Conservation (phyloP, 2,797 vertebrate species). For the Podargus strigoides region DNA sequence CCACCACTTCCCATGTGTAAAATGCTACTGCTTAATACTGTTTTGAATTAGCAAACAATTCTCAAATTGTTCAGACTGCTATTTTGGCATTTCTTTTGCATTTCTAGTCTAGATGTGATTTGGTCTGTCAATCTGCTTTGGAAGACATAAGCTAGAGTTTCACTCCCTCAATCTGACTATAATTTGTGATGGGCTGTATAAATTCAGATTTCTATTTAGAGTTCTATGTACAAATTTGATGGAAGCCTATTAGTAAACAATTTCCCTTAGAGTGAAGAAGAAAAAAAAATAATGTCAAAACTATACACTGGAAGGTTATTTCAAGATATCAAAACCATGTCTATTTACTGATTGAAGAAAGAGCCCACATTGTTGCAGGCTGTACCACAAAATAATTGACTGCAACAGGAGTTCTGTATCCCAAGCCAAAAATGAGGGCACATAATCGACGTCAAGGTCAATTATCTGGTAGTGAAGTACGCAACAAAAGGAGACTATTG, state of each 20-base stretch:
- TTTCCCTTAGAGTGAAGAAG: conserved; percentile 52
- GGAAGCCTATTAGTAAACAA: conserved; percentile 40
- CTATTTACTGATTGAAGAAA: conserved; percentile 72
- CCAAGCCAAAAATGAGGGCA: conserved; percentile 75
- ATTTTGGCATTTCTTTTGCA: conserved; percentile 2
- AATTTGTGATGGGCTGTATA: background rate
- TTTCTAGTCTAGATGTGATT: conserved; percentile 11
- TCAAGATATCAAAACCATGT: conserved; percentile 71
- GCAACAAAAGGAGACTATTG: conserved; percentile 77
- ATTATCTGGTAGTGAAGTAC: conserved; percentile 74
- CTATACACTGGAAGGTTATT: conserved; percentile 66
- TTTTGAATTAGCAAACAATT: conserved; percentile 12
- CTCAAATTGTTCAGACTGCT: background rate
- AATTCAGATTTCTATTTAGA: background rate
- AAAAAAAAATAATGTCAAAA: conserved; percentile 68
- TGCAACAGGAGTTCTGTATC: conserved; percentile 76
- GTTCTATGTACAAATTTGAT: background rate
- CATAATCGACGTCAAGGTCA: conserved; percentile 77
- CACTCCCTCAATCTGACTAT: conserved; percentile 15
- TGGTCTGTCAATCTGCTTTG: conserved; percentile 15
- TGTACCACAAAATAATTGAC: conserved; percentile 76
- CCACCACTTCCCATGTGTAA: background rate
- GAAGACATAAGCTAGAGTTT: background rate
- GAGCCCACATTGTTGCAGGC: conserved; percentile 70
- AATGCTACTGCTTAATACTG: background rate